These are phyloP conservation scores for Anagrus nilaparvatae DNA, from an alignment of 1,140 invertebrate genomes.

Conservation along the genomic window DNA sequence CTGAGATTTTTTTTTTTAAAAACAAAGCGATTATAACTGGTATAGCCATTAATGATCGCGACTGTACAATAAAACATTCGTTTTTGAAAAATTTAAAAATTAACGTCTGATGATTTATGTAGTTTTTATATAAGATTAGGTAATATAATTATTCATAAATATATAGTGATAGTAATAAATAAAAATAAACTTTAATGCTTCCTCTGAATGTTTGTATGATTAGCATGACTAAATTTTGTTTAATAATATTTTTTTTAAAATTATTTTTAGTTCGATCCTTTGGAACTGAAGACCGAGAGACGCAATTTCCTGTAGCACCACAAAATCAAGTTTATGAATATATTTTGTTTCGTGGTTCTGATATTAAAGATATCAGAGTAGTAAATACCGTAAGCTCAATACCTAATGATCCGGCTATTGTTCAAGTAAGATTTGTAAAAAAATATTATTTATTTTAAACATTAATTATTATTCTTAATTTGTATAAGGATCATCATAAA, in stretches of 20 bases:
- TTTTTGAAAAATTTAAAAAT: no score
- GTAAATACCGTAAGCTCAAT: slow-evolving; percentile 68
- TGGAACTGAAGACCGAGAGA: slow-evolving; percentile 94
- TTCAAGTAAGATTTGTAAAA: slow-evolving; percentile 50
- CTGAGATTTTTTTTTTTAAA: no score
- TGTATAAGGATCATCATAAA: no score
- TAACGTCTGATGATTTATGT: no score
- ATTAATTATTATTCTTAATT: neutral
- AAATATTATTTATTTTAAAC: neutral
- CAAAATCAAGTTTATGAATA: slow-evolving; percentile 98
- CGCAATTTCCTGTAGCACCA: slow-evolving; percentile 84
- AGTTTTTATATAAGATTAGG: no score
- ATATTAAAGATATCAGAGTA: slow-evolving; percentile 98
- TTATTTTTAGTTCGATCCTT: slow-evolving; percentile 87
- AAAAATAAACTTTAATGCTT: neutral
- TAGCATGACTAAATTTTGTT: no score
- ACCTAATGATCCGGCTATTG: slow-evolving; percentile 90
- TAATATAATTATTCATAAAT: no score
- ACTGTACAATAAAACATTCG: no score
- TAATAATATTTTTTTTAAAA: neutral
- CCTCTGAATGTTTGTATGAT: no score
- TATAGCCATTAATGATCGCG: no score
- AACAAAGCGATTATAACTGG: no score
- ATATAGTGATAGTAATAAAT: neutral
- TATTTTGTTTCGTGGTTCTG: slow-evolving; percentile 93